phyloP scores from a whole-genome alignment of 2,888 invertebrate species.

The Tenthredo amoena region DNA sequence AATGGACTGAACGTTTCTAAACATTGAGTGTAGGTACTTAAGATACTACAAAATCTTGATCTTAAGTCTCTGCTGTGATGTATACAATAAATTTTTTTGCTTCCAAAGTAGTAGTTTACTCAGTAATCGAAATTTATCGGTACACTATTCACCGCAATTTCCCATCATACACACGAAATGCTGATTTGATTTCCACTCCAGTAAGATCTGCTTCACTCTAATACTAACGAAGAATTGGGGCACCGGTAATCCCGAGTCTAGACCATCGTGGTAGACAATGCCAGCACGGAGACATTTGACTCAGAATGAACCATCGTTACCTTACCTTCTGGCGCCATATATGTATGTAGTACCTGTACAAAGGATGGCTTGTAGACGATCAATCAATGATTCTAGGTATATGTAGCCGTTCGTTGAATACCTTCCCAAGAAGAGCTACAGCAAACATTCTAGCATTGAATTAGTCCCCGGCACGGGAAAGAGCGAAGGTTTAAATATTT shows the following conservation, averaged over 20 bases:
- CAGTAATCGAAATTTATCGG: not conserved
- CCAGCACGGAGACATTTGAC: slow-evolving; percentile 5
- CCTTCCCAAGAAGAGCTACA: not conserved
- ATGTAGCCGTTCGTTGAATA: not conserved
- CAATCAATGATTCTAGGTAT: slow-evolving; percentile 5
- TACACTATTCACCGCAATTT: not conserved
- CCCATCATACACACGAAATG: not conserved
- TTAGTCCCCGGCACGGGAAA: not conserved
- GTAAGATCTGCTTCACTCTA: slow-evolving; percentile 4
- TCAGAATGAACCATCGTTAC: slow-evolving; percentile 33
- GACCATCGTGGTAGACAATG: slow-evolving; percentile 15
- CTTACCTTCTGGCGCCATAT: slow-evolving; percentile 39
- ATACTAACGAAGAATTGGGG: slow-evolving; percentile 3
- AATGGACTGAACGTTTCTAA: not conserved
- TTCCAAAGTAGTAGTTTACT: not conserved
- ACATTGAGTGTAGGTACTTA: not conserved
- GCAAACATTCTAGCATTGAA: not conserved
- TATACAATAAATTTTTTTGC: not conserved
- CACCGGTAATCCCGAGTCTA: slow-evolving; percentile 37
- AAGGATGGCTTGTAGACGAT: slow-evolving; percentile 11
- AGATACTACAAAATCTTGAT: not conserved
- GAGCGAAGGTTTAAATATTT: not conserved
- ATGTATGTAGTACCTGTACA: not conserved
- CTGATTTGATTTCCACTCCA: not conserved
- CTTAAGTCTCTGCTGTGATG: not conserved